Evolutionary conservation across 2,113 vertebrate genomes (phyloP), one percentile per base, ranked within the genome.

Genomic region (Clarias batrachus): DNA sequence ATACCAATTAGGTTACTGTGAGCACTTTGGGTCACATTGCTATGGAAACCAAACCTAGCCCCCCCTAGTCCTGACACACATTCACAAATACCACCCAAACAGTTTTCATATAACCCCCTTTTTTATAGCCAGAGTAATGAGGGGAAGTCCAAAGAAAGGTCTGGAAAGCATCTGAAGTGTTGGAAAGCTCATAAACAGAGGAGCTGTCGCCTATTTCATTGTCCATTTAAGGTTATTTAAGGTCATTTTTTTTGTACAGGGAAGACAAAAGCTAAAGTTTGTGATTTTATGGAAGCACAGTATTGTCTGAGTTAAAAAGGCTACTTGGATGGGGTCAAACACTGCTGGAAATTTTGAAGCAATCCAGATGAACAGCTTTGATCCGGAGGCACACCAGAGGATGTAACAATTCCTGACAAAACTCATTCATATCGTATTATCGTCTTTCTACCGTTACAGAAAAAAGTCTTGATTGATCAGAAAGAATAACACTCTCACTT

Each of bases 1-100:
- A 97, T 96, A 97, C 96, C 96, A 97, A 97, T 97, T 95, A 97
- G 96, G 94, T 91, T 93, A 95, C 88, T 92, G 91, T 89, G 92
- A 95, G 94, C 94, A 95, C 95, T 96, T 95, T 94, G 94, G 95
- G 95, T 95, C 95, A 95, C 94, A 96, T 97, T 94, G 92, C 96
- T 95, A 97, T 97, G 96, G 96, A 96, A 96, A 97, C 90, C 84
- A 63, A 82, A 85, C 57, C 78, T 71, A 82, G 21, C 71, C 57
- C 70, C 48, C 82, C 63, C 82, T 62, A 63, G 56, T 52, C 89
- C 78, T 85, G 48, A 88, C 59, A 88, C 81, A 78, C 79, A 78
- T 59, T 56, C 86, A 83, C 83, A 74, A 59, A 85, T 87, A 89
- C 81, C 82, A 48, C 79, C 63, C 81, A 88, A 84, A 85, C 83